Percentiles rank a stretch among this genome's conserved stretches.
Evolutionary conservation across 2,113 vertebrate genomes (phyloP).

Genomic region (Crotalus viridis): DNA sequence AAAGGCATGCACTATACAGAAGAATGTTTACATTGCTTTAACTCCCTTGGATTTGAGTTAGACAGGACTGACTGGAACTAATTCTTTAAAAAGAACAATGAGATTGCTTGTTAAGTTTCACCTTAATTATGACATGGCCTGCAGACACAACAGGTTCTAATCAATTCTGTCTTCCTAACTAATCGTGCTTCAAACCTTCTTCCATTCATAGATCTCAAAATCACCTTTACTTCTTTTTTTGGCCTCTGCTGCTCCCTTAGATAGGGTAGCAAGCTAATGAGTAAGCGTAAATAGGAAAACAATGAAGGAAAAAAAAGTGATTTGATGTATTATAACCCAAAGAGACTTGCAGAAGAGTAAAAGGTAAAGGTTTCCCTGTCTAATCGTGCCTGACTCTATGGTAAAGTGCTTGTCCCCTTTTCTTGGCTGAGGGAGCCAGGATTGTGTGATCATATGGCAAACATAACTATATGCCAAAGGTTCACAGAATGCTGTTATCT

Average conservation of each 20-base stretch:
- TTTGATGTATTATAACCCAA: not conserved
- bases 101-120: not conserved
- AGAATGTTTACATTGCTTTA: not conserved
- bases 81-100: not conserved
- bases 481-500: not conserved
- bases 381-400: not conserved
- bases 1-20: not conserved
- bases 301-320: not conserved
- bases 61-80: not conserved
- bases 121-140: not conserved
- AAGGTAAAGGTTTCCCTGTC: not conserved
- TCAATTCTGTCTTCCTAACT: not conserved
- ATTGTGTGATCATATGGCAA: not conserved
- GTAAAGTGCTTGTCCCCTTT: not conserved
- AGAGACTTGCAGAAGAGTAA: not conserved
- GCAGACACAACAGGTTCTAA: not conserved
- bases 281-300: not conserved
- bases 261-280: not conserved
- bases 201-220: not conserved
- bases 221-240: not conserved
- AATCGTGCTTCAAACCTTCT: not conserved
- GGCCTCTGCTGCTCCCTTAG: not conserved
- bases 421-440: not conserved
- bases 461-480: not conserved
- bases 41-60: not conserved